These are phyloP conservation scores for Cinclus cinclus DNA, from an alignment of 2,113 vertebrate genomes.

Conservation along the genomic window DNA sequence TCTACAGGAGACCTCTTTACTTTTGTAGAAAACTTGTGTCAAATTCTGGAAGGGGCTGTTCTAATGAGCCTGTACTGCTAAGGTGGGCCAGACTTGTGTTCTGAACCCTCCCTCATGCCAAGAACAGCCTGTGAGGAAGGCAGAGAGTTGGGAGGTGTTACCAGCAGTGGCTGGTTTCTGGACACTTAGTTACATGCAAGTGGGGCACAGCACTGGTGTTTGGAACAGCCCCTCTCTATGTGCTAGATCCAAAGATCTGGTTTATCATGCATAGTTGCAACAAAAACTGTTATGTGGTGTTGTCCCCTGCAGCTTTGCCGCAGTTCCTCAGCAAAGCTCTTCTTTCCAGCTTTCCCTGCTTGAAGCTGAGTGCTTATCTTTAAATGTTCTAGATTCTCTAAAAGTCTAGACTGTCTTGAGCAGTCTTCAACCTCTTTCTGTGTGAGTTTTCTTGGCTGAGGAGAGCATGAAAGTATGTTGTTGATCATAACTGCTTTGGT, in stretches of 20 bases:
- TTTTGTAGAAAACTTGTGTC: not conserved
- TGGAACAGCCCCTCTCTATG: not conserved
- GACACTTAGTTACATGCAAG: not conserved
- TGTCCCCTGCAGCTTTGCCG: not conserved
- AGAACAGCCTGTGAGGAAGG: not conserved
- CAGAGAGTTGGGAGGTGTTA: not conserved
- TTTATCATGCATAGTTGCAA: not conserved
- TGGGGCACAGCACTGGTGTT: not conserved
- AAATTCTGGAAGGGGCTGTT: not conserved
- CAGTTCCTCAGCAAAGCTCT: not conserved
- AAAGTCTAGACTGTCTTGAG: not conserved
- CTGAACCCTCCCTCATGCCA: not conserved
- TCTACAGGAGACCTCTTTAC: not conserved
- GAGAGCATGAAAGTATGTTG: not conserved
- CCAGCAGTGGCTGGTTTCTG: not conserved
- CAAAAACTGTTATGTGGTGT: not conserved
- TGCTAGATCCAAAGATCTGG: not conserved
- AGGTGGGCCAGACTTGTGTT: not conserved
- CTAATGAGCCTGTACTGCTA: not conserved
- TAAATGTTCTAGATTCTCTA: not conserved
- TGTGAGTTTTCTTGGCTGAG: not conserved
- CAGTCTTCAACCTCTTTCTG: not conserved
- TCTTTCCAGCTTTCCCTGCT: not conserved
- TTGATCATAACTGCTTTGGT: not conserved
- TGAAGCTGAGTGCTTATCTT: not conserved